Conservation (phyloP, 1,140 invertebrate genomes). For the Habropoda laboriosa region DNA sequence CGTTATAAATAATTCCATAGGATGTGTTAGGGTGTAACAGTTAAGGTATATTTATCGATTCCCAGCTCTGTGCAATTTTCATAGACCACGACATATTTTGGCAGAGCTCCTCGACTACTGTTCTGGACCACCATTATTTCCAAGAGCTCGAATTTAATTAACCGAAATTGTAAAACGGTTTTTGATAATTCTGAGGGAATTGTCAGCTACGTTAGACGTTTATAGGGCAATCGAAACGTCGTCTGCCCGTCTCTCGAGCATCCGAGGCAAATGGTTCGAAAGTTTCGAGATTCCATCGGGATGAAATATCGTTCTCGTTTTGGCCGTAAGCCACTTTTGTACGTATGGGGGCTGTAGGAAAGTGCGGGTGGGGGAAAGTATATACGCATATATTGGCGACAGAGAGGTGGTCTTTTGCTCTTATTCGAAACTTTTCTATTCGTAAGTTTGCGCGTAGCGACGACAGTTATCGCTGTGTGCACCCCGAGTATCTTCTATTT, state of each 20-base stretch:
- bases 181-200: neutral
- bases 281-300: conserved; percentile 21
- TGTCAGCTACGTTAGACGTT: neutral
- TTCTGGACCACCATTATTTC: too few relatives aligned
- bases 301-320: conserved; percentile 15
- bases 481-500: conserved; percentile 6
- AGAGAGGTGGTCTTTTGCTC: neutral
- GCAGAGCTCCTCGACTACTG: too few relatives aligned
- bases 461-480: conserved; percentile 19
- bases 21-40: too few relatives aligned
- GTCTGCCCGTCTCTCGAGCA: neutral
- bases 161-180: neutral
- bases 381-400: neutral
- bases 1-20: too few relatives aligned
- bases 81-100: too few relatives aligned
- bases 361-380: neutral
- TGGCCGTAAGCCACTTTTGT: conserved; percentile 33
- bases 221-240: conserved; percentile 4
- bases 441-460: conserved; percentile 16
- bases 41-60: too few relatives aligned
- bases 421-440: conserved; percentile 34
- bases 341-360: too few relatives aligned
- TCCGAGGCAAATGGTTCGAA: conserved; percentile 17
- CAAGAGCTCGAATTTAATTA: neutral
- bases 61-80: too few relatives aligned